Base-by-base conservation (phyloP, 2,113 vertebrate genomes). In the Pithys albifrons region DNA sequence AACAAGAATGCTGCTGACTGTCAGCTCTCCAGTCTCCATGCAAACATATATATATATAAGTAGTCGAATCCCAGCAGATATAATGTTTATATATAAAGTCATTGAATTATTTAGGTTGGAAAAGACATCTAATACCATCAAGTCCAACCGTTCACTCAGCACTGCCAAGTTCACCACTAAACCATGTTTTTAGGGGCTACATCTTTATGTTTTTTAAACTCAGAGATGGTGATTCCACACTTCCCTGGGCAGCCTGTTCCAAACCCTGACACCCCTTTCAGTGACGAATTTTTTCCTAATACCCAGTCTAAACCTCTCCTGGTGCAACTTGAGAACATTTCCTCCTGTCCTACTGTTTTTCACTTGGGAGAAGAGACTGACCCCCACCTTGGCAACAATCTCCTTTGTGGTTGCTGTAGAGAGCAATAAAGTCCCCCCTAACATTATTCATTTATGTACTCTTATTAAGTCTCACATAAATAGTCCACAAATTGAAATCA, bases 141-240 rank as follows among this genome's bases (percentile, higher is more conserved):
- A 19, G 31, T 43, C 25, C 41, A 49, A 62, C 28, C 0, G 0
- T 5, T 83, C 75, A 48, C 7, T 9, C 29, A 62, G 39, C 7
- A 12, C 12, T 62, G 24, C 29, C 25, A 55, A 83, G 17, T 31
- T 10, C 48, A 55, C 6, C 11, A 48, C 3, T 55, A 31, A 62
- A 35, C 2, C 3, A 31, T 7, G 6, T 35, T 16, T 69, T 70
- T 23, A 35, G 62, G 29, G 41, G 24, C 9, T 25, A 10, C 9
- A 75, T 15, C 14, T 10, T 19, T 24, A 48, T 28, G 12, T 4
- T 43, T 62, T 57, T 58, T 28, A 11, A 66, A 27, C 16, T 20
- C 20, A 89, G 24, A 29, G 11, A 14, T 14, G 17, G 4, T 35
- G n/a, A 41, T 43, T 35, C 19, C 24, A 31, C 7, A 69, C 51